phyloP scores from a whole-genome alignment of 2,113 vertebrate genomes.

The Antennarius striatus region DNA sequence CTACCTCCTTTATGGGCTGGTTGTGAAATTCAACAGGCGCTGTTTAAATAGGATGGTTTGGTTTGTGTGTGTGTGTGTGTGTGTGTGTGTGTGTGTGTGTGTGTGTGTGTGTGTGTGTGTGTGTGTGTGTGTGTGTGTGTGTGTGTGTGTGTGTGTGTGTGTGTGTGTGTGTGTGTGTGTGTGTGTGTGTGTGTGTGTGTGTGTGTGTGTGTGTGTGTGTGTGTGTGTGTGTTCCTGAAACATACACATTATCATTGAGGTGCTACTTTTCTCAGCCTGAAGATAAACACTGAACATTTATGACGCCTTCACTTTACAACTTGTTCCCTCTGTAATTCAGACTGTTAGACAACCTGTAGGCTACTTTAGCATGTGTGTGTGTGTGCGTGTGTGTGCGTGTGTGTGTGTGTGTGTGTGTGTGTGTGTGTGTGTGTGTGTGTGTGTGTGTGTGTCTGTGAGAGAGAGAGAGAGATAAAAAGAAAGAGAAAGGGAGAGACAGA shows the following conservation, averaged over 20 bases:
- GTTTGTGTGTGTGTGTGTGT: slow-evolving; percentile 12
- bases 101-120: slow-evolving; percentile 35
- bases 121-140: slow-evolving; percentile 39
- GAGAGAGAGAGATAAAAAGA: too few relatives aligned
- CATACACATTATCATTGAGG: slow-evolving; percentile 61
- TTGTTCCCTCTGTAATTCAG: slow-evolving; percentile 51
- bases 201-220: slow-evolving; percentile 36
- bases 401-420: not conserved
- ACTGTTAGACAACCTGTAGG: slow-evolving; percentile 20
- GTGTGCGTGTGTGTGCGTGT: slow-evolving; percentile 1
- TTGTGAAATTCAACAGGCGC: slow-evolving; percentile 83
- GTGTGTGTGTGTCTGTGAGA: not conserved
- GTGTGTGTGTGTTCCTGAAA: slow-evolving; percentile 45
- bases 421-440: slow-evolving; percentile 4
- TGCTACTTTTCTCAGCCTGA: slow-evolving; percentile 59
- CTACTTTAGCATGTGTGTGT: slow-evolving; percentile 1
- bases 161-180: slow-evolving; percentile 33
- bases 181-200: slow-evolving; percentile 14
- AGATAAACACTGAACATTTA: slow-evolving; percentile 65
- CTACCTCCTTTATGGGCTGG: slow-evolving; percentile 68
- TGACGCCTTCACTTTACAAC: slow-evolving; percentile 51
- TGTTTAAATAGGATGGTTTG: slow-evolving; percentile 69
- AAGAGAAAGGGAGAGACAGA: too few relatives aligned
- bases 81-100: slow-evolving; percentile 39
- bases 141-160: slow-evolving; percentile 34